phyloP scores from a whole-genome alignment of 1,140 invertebrate genomes.

The Drosophila saltans region DNA sequence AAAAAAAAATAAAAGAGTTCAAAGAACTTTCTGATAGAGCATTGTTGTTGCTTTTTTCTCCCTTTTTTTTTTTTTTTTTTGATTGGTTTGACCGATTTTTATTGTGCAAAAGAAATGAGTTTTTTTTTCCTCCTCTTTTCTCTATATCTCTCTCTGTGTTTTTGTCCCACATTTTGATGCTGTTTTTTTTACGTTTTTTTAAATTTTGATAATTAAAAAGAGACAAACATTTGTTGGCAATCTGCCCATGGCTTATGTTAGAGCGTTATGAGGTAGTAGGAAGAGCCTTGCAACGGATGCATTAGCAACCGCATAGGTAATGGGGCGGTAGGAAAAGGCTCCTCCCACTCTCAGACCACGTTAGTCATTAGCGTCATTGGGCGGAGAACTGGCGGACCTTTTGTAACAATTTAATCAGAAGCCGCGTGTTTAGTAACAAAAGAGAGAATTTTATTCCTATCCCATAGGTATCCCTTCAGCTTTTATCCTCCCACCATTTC shows the following conservation, averaged over 20 bases:
- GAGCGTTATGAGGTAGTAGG: not conserved
- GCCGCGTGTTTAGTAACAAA: no score
- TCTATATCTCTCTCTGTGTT: not conserved
- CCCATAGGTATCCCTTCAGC: no score
- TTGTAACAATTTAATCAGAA: no score
- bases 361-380: not conserved
- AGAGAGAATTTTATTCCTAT: no score
- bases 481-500: no score
- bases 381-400: not conserved
- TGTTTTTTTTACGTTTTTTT: slow-evolving; percentile 29
- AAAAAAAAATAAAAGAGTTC: slow-evolving; percentile 35
- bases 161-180: slow-evolving; percentile 32
- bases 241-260: slow-evolving; percentile 3
- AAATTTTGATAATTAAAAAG: slow-evolving; percentile 73
- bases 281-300: not conserved
- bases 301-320: not conserved
- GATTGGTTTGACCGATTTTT: slow-evolving; percentile 79
- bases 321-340: not conserved
- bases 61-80: slow-evolving; percentile 40
- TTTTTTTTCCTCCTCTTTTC: slow-evolving; percentile 38
- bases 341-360: no score
- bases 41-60: slow-evolving; percentile 44
- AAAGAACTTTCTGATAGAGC: slow-evolving; percentile 45
- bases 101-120: slow-evolving; percentile 78
- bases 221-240: slow-evolving; percentile 37